Base-by-base conservation (phyloP, 2,113 vertebrate genomes). In the Zosterops borbonicus region DNA sequence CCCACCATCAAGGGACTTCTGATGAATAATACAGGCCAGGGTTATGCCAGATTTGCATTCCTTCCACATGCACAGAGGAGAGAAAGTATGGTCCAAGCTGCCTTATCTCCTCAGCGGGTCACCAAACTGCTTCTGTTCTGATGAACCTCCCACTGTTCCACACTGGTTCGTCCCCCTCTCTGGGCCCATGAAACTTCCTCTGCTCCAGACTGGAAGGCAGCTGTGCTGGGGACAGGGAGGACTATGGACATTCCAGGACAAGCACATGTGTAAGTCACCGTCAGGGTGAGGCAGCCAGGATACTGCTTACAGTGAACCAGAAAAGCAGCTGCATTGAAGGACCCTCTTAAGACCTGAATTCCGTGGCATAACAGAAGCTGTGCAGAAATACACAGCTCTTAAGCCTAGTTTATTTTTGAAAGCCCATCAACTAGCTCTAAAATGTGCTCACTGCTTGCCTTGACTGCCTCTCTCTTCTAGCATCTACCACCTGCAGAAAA, bases 81-180 rank as follows among this genome's bases (percentile, higher is more conserved):
- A 41, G 47, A 82, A 85, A 79, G 23, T 39, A 42, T 29, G 29
- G 92, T 42, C 44, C 13, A 19, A 29, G 29, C 28, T 59, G 29
- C 58, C 25, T 60, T 68, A 67, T 52, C 28, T 22, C 31, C 92
- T 76, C 49, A 83, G 63, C 33, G 68, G 47, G 27, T 60, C 12
- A 68, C 47, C 84, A 62, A 42, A 31, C 11, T 44, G 25, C n/a
- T 82, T 12, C 46, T 62, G 35, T 58, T 49, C n/a, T 58, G 56
- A 64, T 12, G 23, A 63, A 33, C 39, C 16, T n/a, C 39, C 53
- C 23, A 14, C 12, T 68, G 58, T 63, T 64, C 7, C 6, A 1
- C 29, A 12, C 2, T 0, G 0, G 29, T 68, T 90, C 49, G 62
- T 82, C 56, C 37, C 9, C 29, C n/a, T 5, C 35, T 22, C 21